Conservation (phyloP, 2,113 vertebrate genomes). For the Polypterus bichir region DNA sequence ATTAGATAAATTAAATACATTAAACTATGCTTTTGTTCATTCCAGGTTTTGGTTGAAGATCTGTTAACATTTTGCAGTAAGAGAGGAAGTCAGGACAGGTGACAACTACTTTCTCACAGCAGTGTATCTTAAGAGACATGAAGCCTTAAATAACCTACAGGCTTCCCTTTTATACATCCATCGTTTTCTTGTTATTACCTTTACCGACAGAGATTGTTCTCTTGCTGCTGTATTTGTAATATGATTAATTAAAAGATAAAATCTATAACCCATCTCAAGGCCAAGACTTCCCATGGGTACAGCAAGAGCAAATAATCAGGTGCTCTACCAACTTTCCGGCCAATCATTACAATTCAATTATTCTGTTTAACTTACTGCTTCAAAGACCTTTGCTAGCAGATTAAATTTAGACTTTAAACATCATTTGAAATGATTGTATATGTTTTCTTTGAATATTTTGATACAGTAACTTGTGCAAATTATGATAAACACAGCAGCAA, state of each 20-base stretch:
- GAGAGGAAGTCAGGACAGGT: too few species aligned
- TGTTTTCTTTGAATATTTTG: slow-evolving; percentile 19
- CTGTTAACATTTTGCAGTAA: too few species aligned
- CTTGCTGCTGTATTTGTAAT: neutral
- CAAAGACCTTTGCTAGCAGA: neutral
- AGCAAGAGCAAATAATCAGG: slow-evolving; percentile 33
- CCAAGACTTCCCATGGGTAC: slow-evolving; percentile 25
- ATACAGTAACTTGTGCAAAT: slow-evolving; percentile 28
- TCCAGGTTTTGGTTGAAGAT: too few species aligned
- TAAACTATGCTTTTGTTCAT: too few species aligned
- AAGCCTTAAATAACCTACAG: too few species aligned
- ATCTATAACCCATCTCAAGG: slow-evolving; percentile 7
- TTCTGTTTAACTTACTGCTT: neutral
- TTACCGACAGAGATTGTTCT: neutral
- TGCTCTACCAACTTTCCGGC: slow-evolving; percentile 19
- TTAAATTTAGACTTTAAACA: neutral
- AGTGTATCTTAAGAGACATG: too few species aligned
- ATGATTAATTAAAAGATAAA: neutral
- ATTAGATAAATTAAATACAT: too few species aligned
- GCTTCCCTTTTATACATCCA: too few species aligned
- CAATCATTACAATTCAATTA: neutral
- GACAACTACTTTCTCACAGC: too few species aligned
- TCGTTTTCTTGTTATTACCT: neutral
- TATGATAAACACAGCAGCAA: too few species aligned
- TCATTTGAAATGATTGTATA: slow-evolving; percentile 2